A percentile compares a stretch with the other conserved stretches of the same genome.
Evolutionary conservation across 2,888 invertebrate genomes (phyloP).

Genomic region (Oscheius onirici): DNA sequence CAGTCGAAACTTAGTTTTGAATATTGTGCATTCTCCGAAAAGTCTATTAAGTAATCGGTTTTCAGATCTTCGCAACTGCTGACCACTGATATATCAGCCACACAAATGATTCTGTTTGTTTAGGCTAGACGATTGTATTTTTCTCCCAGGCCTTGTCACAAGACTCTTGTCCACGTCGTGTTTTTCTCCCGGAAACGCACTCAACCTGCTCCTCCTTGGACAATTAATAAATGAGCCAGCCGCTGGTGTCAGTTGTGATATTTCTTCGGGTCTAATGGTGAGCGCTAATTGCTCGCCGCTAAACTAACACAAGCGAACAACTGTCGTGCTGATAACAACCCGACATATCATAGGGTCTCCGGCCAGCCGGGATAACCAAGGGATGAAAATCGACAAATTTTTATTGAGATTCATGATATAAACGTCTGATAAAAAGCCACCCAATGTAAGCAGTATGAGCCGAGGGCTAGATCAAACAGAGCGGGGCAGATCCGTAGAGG

Average conservation of each 20-base stretch:
- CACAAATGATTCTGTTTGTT: no score
- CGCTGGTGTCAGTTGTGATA: slow-evolving; percentile 33
- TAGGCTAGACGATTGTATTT: no score
- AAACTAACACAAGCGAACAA: slow-evolving; percentile 33
- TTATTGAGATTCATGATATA: neutral
- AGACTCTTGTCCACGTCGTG: neutral
- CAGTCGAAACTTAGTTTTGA: no score
- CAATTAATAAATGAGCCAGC: slow-evolving; percentile 29
- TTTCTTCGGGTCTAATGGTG: slow-evolving; percentile 33
- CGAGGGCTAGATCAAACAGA: neutral
- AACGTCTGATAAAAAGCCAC: slow-evolving; percentile 14
- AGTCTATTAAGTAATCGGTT: no score
- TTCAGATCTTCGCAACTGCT: no score
- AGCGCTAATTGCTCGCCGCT: slow-evolving; percentile 34
- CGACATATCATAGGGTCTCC: slow-evolving; percentile 28
- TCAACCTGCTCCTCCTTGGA: neutral
- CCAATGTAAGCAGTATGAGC: neutral
- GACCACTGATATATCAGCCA: no score
- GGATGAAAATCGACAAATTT: neutral
- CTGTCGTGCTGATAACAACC: slow-evolving; percentile 31
- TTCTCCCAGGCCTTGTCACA: no score
- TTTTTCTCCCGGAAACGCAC: slow-evolving; percentile 12
- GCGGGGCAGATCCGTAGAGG: slow-evolving; percentile 1
- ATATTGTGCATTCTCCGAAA: no score
- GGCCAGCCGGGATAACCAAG: slow-evolving; percentile 7